Base-by-base conservation (phyloP, 2,888 invertebrate species). In the Tiliacea aurago region DNA sequence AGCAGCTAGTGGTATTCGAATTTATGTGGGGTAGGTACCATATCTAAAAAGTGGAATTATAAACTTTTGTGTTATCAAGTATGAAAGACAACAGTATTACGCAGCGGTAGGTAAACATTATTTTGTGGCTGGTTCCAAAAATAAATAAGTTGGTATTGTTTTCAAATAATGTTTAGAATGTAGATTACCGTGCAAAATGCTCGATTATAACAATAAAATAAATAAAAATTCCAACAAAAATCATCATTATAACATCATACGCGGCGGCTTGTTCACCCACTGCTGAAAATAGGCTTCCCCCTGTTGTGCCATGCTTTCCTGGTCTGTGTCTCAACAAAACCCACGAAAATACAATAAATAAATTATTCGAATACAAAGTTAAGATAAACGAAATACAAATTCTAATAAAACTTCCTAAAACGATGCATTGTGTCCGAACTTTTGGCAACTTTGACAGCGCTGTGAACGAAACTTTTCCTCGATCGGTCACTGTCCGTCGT, bases 401-500 rank as follows among this genome's bases (percentile, higher is more conserved):
- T 15, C n/a, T 15, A n/a, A 20, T 10, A 37, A 45, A 64, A 59
- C 11, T 63, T 58, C 10, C n/a, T 49, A 9, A 61, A 74, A 11
- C 23, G 15, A n/a, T 56, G 56, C 55, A 67, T 62, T 56, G 13
- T 62, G 33, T 18, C 13, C 10, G 1, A 62, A 56, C 13, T 63
- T 47, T 20, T 6, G 10, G 1, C 13, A 43, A 62, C 61, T 73
- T 49, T 55, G 56, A 20, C 37, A 67, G 43, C 49, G 49, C n/a
- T 49, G 5, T 10, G 28, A 28, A 41, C 47, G 23, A 55, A 72
- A 75, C 49, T 67, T 73, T 28, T 37, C 23, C 28, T n/a, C 51
- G 58, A 67, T 76, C 76, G 23, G 10, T 73, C 74, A 73, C 28
- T 51, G 67, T 58, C 56, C 3, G 45, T 23, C 47, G 20, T 18